Base-by-base conservation (phyloP, 2,113 vertebrate genomes). In the Cavia porcellus region DNA sequence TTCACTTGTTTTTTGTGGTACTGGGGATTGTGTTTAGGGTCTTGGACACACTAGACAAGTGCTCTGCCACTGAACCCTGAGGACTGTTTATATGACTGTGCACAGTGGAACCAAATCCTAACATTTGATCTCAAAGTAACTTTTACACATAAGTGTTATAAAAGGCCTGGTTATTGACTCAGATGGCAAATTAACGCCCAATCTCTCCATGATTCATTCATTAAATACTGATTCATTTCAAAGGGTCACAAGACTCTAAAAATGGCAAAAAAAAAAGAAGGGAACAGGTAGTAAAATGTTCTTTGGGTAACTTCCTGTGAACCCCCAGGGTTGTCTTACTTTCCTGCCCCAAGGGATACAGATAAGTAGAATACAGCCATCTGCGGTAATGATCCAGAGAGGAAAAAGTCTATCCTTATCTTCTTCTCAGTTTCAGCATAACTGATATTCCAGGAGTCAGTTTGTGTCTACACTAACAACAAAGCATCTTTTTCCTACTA, bases 91-190 rank as follows among this genome's bases (percentile, higher is more conserved):
- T 25, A 87, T 68, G 22, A 89, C 84, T 95, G 86, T n/a, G 14
- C 75, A 11, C 64, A 87, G 11, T 90, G 66, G 94, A 61, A 92
- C 50, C 30, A 97, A 97, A 96, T 95, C 59, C 47, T 32, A 95
- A 86, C 68, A 96, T 74, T 61, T 92, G 47, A n/a, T n/a, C n/a
- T n/a, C n/a, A 90, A 96, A 93, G 22, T 50, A 95, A 95, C 52
- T 86, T 75, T 55, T 85, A 85, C n/a, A n/a, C 1, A n/a, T 0
- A 94, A 90, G 4, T 92, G 47, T 82, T 94, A 77, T 20, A 93
- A 95, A 91, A 89, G 74, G 86, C 19, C 35, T 87, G 38, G 47
- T 28, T 86, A 38, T 7, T 94, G 24, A 84, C 5, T 59, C 19
- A 97, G 90, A 92, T 5, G 32, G 52, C 70, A 66, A 85, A 92